These are phyloP conservation scores for Eupithecia centaureata DNA, from an alignment of 2,888 invertebrate genomes.

Conservation along the genomic window DNA sequence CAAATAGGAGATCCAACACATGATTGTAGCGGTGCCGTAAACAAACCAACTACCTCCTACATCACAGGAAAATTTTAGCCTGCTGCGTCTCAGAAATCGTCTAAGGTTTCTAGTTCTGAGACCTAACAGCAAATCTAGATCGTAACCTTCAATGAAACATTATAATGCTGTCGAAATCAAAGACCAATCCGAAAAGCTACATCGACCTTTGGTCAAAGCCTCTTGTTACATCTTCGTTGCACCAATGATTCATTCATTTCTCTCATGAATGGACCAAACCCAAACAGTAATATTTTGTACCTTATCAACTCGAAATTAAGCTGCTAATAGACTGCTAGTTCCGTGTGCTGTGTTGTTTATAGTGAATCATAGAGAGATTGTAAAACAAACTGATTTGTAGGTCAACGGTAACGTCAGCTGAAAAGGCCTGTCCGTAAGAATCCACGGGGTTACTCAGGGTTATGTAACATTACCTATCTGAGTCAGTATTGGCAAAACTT, in stretches of 20 bases:
- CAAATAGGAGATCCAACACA: neutral
- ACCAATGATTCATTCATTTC: constrained; percentile 67
- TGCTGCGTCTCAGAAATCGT: neutral
- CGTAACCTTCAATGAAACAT: constrained; percentile 2
- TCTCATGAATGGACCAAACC: constrained; percentile 48
- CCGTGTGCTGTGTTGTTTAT: constrained; percentile 29
- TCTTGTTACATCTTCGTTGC: constrained; percentile 29
- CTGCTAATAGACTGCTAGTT: constrained; percentile 21
- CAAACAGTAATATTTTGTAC: constrained; percentile 3
- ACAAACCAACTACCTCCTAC: neutral
- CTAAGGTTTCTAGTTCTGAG: neutral
- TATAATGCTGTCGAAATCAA: neutral
- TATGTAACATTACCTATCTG: neutral
- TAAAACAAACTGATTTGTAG: constrained; percentile 39
- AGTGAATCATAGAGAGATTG: constrained; percentile 44
- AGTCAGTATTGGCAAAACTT: neutral
- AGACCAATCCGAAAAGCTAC: neutral
- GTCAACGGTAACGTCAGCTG: constrained; percentile 37
- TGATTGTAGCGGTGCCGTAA: neutral
- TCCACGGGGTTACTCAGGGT: neutral
- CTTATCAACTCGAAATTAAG: constrained; percentile 10
- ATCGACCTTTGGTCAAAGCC: constrained; percentile 22
- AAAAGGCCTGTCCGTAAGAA: constrained; percentile 23
- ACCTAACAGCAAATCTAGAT: neutral
- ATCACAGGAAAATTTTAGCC: neutral